Evolutionary conservation across 2,888 invertebrate species (phyloP).

Genomic region (Perithous albicinctus): DNA sequence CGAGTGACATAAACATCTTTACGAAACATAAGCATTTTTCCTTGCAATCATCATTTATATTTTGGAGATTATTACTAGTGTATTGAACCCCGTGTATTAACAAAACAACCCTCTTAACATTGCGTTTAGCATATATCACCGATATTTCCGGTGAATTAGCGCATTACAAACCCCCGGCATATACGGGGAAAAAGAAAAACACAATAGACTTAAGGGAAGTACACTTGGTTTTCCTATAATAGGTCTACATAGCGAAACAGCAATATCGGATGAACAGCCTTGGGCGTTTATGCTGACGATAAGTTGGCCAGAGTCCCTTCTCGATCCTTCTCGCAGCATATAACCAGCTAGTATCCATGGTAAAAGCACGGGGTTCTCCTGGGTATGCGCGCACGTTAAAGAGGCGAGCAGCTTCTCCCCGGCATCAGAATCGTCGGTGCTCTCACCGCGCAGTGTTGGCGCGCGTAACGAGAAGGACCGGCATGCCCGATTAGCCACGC

Average conservation of each 20-base stretch:
- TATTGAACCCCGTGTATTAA: too few relatives aligned
- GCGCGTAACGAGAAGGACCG: conserved; percentile 69
- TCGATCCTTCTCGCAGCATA: background rate
- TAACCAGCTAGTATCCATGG: conserved; percentile 1
- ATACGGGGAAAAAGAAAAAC: background rate
- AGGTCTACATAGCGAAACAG: background rate
- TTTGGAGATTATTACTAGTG: too few relatives aligned
- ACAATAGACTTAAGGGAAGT: conserved; percentile 37
- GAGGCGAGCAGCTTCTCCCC: conserved; percentile 39
- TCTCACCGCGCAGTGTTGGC: conserved; percentile 57
- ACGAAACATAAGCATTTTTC: too few relatives aligned
- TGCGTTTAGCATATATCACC: too few relatives aligned
- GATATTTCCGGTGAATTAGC: conserved; percentile 1
- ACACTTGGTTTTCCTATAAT: conserved; percentile 5
- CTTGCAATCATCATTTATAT: too few relatives aligned
- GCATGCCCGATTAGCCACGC: conserved; percentile 76
- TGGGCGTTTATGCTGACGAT: conserved; percentile 43
- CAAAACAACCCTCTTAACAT: too few relatives aligned
- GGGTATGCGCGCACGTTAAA: background rate
- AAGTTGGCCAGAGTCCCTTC: conserved; percentile 30
- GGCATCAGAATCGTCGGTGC: background rate
- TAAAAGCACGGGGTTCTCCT: conserved; percentile 36
- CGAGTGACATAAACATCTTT: too few relatives aligned
- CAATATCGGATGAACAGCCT: conserved; percentile 55
- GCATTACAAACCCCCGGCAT: background rate